These are phyloP conservation scores for Cottoperca gobio DNA, from an alignment of 2,797 vertebrate genomes.

Conservation along the genomic window DNA sequence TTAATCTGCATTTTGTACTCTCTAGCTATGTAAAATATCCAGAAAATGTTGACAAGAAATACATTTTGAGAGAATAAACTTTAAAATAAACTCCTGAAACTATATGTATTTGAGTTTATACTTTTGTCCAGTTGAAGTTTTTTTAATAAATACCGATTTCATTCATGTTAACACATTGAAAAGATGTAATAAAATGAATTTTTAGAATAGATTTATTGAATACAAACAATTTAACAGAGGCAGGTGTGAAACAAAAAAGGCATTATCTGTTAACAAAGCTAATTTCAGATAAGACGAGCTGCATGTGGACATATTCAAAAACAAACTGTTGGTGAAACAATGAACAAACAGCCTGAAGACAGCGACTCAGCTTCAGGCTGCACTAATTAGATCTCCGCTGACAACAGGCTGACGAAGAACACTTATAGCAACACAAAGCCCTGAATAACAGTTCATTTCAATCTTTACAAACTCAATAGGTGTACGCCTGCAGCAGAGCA, in stretches of 20 bases:
- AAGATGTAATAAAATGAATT: constrained; percentile 16
- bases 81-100: constrained; percentile 69
- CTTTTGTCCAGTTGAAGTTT: background rate
- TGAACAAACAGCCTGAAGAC: constrained; percentile 48
- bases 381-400: constrained; percentile 60
- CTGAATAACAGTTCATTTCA: constrained; percentile 58
- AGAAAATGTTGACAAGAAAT: constrained; percentile 55
- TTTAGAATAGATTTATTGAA: constrained; percentile 76
- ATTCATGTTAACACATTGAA: background rate
- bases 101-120: constrained; percentile 6
- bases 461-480: constrained; percentile 60
- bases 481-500: constrained; percentile 47
- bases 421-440: constrained; percentile 51
- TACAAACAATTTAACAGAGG: constrained; percentile 64
- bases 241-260: constrained; percentile 54
- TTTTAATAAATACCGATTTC: background rate
- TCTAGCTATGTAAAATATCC: constrained; percentile 74
- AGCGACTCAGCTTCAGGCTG: constrained; percentile 33
- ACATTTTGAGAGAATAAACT: constrained; percentile 81
- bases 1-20: constrained; percentile 82
- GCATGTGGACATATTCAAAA: constrained; percentile 53
- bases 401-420: constrained; percentile 51
- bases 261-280: constrained; percentile 37
- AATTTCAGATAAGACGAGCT: constrained; percentile 56
- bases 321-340: constrained; percentile 56